Percentiles rank a stretch among this genome's conserved stretches.
Evolutionary conservation across 1,140 invertebrate genomes (phyloP).

Genomic region (Trinorchestia longiramus): DNA sequence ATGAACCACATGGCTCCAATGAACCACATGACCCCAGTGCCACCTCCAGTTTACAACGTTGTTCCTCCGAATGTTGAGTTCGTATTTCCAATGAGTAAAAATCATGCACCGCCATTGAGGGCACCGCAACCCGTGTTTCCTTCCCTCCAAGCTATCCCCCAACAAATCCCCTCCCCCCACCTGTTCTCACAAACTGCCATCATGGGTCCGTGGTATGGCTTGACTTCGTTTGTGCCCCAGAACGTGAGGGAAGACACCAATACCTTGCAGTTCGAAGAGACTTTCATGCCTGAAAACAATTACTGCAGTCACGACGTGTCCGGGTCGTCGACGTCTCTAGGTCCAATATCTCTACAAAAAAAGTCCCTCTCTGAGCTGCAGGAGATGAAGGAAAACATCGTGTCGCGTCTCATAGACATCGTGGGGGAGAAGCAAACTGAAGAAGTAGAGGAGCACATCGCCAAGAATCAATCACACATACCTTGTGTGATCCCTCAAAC

Average conservation of each 20-base stretch:
- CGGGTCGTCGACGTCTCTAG: neutral
- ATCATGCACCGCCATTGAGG: neutral
- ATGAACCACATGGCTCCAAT: too few relatives aligned
- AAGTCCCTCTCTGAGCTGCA: conserved; percentile 73
- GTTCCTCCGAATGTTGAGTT: conserved; percentile 2
- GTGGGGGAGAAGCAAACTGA: conserved; percentile 70
- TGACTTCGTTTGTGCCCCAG: neutral
- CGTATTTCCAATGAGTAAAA: neutral
- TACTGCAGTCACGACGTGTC: neutral
- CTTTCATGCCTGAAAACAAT: neutral
- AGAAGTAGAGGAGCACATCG: conserved; percentile 63
- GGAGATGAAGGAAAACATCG: conserved; percentile 78
- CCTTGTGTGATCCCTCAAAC: conserved; percentile 20
- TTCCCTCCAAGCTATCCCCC: neutral
- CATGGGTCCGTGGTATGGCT: conserved; percentile 9
- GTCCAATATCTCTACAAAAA: neutral
- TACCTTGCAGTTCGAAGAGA: neutral
- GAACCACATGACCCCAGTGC: too few relatives aligned
- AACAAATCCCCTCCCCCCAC: neutral
- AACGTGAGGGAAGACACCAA: conserved; percentile 3
- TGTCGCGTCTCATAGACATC: conserved; percentile 78
- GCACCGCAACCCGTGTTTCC: conserved; percentile 7
- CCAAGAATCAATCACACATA: conserved; percentile 34
- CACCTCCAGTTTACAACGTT: neutral
- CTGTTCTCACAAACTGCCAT: conserved; percentile 15